phyloP scores from a whole-genome alignment of 2,888 invertebrate species.

The Cepaea hortensis region DNA sequence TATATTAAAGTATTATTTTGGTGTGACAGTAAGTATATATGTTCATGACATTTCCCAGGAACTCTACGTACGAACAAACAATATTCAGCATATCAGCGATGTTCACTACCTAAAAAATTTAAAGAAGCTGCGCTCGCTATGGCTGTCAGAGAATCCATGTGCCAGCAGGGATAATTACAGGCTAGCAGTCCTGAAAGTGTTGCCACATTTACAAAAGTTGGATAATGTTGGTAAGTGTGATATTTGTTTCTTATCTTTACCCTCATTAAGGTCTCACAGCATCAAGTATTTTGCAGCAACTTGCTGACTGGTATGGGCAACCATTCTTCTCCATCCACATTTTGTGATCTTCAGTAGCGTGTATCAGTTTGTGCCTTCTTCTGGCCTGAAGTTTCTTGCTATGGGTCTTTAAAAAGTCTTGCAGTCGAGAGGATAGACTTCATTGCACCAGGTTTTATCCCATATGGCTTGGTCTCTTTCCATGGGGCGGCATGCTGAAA shows the following conservation, averaged over 20 bases:
- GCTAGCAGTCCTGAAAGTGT: conserved; percentile 87
- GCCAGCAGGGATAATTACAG: conserved; percentile 88
- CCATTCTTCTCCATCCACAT: no score
- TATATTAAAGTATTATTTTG: no score
- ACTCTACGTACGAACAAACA: conserved; percentile 91
- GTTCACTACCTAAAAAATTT: conserved; percentile 86
- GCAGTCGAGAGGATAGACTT: no score
- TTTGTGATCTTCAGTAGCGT: no score
- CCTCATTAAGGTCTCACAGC: not conserved
- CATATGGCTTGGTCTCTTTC: no score
- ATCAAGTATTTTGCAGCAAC: not conserved
- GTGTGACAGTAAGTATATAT: not conserved
- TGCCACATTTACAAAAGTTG: conserved; percentile 91
- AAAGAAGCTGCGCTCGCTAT: conserved; percentile 87
- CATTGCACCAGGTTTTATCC: no score
- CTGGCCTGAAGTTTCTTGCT: no score
- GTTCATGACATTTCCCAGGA: conserved; percentile 80
- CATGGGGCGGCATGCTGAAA: no score
- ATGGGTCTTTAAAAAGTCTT: no score
- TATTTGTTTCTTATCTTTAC: not conserved
- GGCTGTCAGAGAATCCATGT: conserved; percentile 98
- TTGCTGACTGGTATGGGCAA: no score
- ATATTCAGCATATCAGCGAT: conserved; percentile 87
- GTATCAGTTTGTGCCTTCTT: no score
- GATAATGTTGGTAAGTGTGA: conserved; percentile 83